These are phyloP conservation scores for Tenualosa ilisha DNA, from an alignment of 2,797 vertebrate genomes.

Conservation along the genomic window DNA sequence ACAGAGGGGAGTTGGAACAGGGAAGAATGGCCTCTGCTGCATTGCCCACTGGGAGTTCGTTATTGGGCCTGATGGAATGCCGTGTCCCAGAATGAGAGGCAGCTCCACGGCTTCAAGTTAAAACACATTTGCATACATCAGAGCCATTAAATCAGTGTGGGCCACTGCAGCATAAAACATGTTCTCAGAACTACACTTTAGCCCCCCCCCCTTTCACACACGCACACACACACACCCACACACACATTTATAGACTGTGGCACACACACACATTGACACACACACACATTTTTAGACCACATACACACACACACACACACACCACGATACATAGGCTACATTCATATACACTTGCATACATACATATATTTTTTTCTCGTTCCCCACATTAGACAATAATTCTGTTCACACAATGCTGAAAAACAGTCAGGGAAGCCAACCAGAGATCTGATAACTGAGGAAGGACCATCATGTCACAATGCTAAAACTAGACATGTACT, in stretches of 20 bases:
- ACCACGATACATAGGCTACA: no score
- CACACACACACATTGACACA: neutral
- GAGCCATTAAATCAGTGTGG: neutral
- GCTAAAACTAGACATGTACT: no score
- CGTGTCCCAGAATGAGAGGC: neutral
- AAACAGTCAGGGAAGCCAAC: no score
- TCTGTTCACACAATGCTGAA: no score
- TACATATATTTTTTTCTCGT: no score
- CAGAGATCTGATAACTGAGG: no score
- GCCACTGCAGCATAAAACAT: neutral
- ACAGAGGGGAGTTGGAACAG: neutral
- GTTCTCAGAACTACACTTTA: neutral
- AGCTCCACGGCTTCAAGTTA: neutral
- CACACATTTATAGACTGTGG: no score
- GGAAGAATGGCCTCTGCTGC: neutral
- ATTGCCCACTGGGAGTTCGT: neutral
- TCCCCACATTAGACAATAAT: no score
- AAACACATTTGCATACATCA: conserved; percentile 16
- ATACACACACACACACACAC: neutral
- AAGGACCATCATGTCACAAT: no score
- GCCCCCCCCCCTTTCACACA: neutral
- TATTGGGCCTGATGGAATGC: neutral
- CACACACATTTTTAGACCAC: neutral
- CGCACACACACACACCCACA: neutral
- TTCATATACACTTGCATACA: no score